Evolutionary conservation across 1,140 invertebrate species (phyloP), one percentile per base, ranked within the genome.

Genomic region (Maniola jurtina): DNA sequence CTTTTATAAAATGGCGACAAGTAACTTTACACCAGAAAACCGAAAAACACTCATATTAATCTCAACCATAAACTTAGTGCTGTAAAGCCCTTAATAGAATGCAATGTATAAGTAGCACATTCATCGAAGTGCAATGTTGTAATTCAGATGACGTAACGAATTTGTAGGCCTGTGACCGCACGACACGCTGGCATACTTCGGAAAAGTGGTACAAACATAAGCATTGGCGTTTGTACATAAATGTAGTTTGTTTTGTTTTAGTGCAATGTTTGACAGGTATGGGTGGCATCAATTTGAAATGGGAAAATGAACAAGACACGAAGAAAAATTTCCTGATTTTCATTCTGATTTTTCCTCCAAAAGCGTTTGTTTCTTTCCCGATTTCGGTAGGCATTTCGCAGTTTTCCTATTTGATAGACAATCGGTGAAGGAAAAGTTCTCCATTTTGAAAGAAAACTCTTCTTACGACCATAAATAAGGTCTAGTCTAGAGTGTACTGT

Each of bases 121-220:
- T 55, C n/a, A 58, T 47, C 55, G 40, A 74, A 60, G 54, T 66
- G 67, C 70, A 75, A 45, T 76, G 72, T 70, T 70, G 75, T 68
- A 76, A 76, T 57, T 40, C 14, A 9, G 58, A 36, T 76, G 72
- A 76, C 69, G 74, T 73, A 76, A 76, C 36, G 62, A 15, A 58
- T 62, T 63, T 50, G 66, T 69, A 68, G 74, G 74, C 68, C 40
- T 73, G 66, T 50, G 64, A 76, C 68, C 66, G 71, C 52, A 36
- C 63, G 62, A 59, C 64, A 64, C 40, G 66, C 63, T 75, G 73
- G 67, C 73, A 70, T 42, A 75, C 73, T 75, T 75, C 58, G 25
- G 36, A 15, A 45, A 42, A 57, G 52, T 61, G 34, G 34, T 50
- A 48, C 42, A 50, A 61, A 14, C 16, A 61, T 50, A 35, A 61